A percentile compares a stretch with the other conserved stretches of the same genome.
Conservation (phyloP, 2,113 vertebrate species). For the Tichodroma muraria region DNA sequence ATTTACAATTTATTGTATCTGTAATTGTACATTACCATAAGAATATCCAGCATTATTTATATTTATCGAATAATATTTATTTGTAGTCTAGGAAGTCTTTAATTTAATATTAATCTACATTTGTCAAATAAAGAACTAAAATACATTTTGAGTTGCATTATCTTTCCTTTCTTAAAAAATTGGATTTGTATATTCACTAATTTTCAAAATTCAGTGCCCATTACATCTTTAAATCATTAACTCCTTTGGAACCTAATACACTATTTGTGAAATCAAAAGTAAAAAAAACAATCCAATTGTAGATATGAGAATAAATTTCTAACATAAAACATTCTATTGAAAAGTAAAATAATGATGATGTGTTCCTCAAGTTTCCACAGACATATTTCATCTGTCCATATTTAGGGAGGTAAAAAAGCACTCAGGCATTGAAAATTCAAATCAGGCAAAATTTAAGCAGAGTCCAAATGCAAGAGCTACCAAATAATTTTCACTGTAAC, state of each 20-base stretch:
- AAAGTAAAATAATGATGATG: not conserved
- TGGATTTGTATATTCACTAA: not conserved
- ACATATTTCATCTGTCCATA: not conserved
- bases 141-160: not conserved
- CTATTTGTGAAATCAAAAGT: not conserved
- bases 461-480: accelerated
- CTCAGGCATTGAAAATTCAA: not conserved
- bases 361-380: not conserved
- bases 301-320: not conserved
- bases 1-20: constrained; percentile 2
- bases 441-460: not conserved
- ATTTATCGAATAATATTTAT: not conserved
- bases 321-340: not conserved
- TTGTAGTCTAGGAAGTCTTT: not conserved
- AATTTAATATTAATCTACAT: not conserved
- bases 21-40: not conserved
- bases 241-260: not conserved
- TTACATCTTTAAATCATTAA: not conserved
- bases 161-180: not conserved
- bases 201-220: not conserved
- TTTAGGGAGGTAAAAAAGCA: not conserved
- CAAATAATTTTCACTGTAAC: not conserved
- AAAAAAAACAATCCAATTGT: not conserved
- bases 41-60: not conserved
- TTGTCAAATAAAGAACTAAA: not conserved